Evolutionary conservation across 1,140 invertebrate genomes (phyloP).

Genomic region (Glossosoma conforme): DNA sequence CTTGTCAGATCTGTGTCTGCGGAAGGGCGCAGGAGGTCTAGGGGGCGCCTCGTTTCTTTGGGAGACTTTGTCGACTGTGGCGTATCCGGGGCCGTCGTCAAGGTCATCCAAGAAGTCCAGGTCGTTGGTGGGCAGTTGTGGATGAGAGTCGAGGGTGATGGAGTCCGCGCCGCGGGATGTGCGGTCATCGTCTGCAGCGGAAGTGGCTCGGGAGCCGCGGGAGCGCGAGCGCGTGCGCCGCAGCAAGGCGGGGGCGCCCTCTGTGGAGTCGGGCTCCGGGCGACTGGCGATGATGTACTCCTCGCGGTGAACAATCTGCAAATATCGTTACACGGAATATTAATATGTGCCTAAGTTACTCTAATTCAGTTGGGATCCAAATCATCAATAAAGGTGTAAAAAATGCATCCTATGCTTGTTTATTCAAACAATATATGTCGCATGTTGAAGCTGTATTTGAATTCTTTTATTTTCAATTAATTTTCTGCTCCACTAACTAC

Average conservation of each 20-base stretch:
- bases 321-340: too few relatives aligned
- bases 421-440: too few relatives aligned
- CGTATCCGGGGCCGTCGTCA: constrained; percentile 59
- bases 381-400: too few relatives aligned
- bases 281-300: constrained; percentile 55
- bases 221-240: constrained; percentile 41
- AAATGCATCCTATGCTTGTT: too few relatives aligned
- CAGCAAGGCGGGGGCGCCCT: constrained; percentile 42
- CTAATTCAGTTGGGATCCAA: too few relatives aligned
- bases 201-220: constrained; percentile 52
- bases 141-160: constrained; percentile 46
- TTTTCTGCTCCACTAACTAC: too few relatives aligned
- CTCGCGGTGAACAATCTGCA: constrained; percentile 58
- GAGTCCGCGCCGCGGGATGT: constrained; percentile 68
- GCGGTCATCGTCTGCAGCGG: constrained; percentile 61
- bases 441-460: too few relatives aligned
- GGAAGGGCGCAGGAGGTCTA: constrained; percentile 51
- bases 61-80: constrained; percentile 57
- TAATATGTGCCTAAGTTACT: too few relatives aligned
- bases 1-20: constrained; percentile 47
- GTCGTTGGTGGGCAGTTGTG: constrained; percentile 37
- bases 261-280: constrained; percentile 41
- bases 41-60: constrained; percentile 49
- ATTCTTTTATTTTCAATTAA: too few relatives aligned
- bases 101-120: constrained; percentile 47